Evolutionary conservation across 2,888 invertebrate genomes (phyloP).

Genomic region (Drosophila quinaria): DNA sequence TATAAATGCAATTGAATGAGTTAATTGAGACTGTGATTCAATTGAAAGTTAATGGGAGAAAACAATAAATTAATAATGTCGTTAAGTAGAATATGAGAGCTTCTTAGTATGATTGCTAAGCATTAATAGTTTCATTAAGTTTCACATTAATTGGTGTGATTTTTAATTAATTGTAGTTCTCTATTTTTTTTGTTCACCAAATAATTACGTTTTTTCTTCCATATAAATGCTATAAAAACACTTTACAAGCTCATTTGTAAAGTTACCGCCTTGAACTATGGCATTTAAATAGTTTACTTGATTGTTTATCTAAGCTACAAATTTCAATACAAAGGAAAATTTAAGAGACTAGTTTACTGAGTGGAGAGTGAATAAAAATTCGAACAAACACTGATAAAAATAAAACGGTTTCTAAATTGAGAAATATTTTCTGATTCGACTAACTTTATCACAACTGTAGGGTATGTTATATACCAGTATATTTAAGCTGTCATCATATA

Average conservation of each 20-base stretch:
- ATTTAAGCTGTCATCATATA: background rate
- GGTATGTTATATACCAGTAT: background rate
- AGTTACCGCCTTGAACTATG: background rate
- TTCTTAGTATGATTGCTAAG: background rate
- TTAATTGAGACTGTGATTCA: conserved; percentile 50
- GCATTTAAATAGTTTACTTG: background rate
- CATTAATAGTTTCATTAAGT: background rate
- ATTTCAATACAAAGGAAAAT: background rate
- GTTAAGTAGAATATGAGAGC: conserved; percentile 9
- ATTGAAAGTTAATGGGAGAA: conserved; percentile 26
- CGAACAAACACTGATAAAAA: too few relatives aligned
- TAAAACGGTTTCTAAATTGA: too few relatives aligned
- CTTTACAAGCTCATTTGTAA: background rate
- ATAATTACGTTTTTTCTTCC: too few relatives aligned
- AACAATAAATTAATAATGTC: conserved; percentile 19
- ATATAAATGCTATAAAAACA: background rate
- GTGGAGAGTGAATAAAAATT: too few relatives aligned
- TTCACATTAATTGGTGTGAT: background rate
- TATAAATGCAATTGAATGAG: conserved; percentile 24
- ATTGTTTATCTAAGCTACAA: background rate
- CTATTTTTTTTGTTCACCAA: too few relatives aligned
- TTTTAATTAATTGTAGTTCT: background rate
- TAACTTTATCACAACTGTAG: background rate
- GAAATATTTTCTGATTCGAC: too few relatives aligned
- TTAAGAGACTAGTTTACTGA: background rate